Base-by-base conservation (phyloP, 2,888 invertebrate genomes). In the Thera britannica region DNA sequence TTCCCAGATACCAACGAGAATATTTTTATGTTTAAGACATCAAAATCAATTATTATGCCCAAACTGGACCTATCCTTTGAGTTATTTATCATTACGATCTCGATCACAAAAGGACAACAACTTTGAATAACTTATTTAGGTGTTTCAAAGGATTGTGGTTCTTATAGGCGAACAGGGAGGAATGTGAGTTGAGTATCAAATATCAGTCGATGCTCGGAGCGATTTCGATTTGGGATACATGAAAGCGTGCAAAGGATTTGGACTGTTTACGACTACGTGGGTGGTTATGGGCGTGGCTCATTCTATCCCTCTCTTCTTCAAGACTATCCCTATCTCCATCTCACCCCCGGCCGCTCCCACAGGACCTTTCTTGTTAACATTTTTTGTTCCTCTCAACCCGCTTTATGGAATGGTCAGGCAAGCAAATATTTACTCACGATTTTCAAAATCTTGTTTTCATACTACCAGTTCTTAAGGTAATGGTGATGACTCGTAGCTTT, bases 351-450 rank as follows among this genome's bases (percentile, higher is more conserved):
- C 93, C 92, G 91, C 93, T 92, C 93, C 93, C 92, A 92, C 92
- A 92, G 93, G 92, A 93, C 87, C 88, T 83, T 83, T 90, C 93
- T 93, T 88, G 93, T 92, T 93, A 90, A 89, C 85, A 83, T 91
- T 93, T 93, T 93, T 93, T 92, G 89, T 87, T 90, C 86, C 86
- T 89, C 86, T 89, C 86, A 83, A 76, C 86, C 88, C 82, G 86
- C 87, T 87, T 88, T 87, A 88, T 88, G 85, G 89, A 89, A 91
- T 87, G 92, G 92, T 91, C 90, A 88, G 89, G 85, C 87, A 82
- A 87, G 89, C 93, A 92, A 93, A 93, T 93, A 93, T 93, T 93
- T 92, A 92, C 91, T 88, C 90, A 92, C 92, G 92, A 90, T 90
- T 92, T 92, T 90, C 81, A 88, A 90, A 92, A 89, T 89, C 89